Percentiles rank a stretch among this genome's conserved stretches.
phyloP scores from a whole-genome alignment of 2,888 invertebrate species.

The Zygaena filipendulae region DNA sequence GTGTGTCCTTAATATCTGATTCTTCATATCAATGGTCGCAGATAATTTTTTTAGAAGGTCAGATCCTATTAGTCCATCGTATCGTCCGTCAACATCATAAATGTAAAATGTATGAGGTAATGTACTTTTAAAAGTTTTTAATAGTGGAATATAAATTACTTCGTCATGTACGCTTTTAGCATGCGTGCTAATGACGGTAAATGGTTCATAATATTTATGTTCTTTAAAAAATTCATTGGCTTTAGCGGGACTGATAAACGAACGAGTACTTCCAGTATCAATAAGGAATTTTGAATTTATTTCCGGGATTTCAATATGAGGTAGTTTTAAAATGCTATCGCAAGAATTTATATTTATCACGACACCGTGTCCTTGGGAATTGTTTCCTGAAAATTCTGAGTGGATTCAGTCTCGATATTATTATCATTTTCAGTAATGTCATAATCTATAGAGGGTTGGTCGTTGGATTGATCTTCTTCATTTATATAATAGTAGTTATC shows the following conservation, averaged over 20 bases:
- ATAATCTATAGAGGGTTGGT: too few species aligned
- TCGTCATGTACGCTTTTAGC: conserved; percentile 1
- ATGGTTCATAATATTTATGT: not conserved
- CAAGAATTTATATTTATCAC: conserved; percentile 1
- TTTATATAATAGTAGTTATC: too few species aligned
- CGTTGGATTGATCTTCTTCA: too few species aligned
- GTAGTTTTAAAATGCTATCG: conserved; percentile 1
- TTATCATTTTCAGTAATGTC: too few species aligned
- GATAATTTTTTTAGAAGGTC: conserved; percentile 14
- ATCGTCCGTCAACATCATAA: too few species aligned
- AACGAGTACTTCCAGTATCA: conserved; percentile 1
- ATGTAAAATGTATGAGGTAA: too few species aligned
- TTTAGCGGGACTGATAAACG: too few species aligned
- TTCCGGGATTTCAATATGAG: too few species aligned
- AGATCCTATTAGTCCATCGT: conserved; percentile 12
- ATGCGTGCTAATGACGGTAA: not conserved
- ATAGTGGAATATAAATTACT: conserved; percentile 3
- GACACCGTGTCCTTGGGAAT: not conserved
- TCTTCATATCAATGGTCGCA: conserved; percentile 12
- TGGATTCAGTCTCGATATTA: too few species aligned
- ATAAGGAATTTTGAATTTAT: conserved; percentile 1
- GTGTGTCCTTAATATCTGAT: conserved; percentile 9
- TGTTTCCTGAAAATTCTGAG: not conserved
- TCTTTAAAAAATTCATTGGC: not conserved
- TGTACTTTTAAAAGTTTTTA: conserved; percentile 6